These are phyloP conservation scores for Callipepla californica DNA, from an alignment of 2,113 vertebrate species.

Conservation along the genomic window DNA sequence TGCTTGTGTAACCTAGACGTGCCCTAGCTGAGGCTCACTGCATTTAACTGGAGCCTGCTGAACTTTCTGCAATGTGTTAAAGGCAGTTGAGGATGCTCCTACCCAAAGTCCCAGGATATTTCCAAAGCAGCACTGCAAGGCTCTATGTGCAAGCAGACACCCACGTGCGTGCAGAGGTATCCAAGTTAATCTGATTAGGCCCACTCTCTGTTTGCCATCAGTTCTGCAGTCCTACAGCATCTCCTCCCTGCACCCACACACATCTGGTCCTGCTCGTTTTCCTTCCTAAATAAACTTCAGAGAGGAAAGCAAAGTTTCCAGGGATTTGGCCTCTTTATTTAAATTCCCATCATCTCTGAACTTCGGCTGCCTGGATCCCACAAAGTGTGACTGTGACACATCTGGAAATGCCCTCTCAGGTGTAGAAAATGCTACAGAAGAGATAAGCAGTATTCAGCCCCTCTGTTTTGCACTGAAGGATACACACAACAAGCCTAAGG, in stretches of 20 bases:
- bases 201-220: conserved; percentile 32
- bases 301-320: not conserved
- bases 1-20: accelerated
- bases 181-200: not conserved
- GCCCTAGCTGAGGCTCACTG: not conserved
- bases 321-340: not conserved
- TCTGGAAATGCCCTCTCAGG: not conserved
- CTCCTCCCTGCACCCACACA: conserved; percentile 63
- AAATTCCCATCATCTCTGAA: not conserved
- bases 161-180: not conserved
- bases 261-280: conserved; percentile 14
- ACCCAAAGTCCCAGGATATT: not conserved
- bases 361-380: not conserved
- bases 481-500: not conserved
- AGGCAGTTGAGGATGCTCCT: accelerated
- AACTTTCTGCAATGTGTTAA: accelerated
- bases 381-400: not conserved
- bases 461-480: not conserved
- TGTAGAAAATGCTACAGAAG: not conserved
- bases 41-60: accelerated
- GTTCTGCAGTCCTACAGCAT: conserved; percentile 22
- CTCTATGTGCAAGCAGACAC: not conserved
- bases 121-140: not conserved
- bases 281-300: not conserved
- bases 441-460: not conserved